Evolutionary conservation across 2,888 invertebrate genomes (phyloP).

Genomic region (Sipunculus nudus): DNA sequence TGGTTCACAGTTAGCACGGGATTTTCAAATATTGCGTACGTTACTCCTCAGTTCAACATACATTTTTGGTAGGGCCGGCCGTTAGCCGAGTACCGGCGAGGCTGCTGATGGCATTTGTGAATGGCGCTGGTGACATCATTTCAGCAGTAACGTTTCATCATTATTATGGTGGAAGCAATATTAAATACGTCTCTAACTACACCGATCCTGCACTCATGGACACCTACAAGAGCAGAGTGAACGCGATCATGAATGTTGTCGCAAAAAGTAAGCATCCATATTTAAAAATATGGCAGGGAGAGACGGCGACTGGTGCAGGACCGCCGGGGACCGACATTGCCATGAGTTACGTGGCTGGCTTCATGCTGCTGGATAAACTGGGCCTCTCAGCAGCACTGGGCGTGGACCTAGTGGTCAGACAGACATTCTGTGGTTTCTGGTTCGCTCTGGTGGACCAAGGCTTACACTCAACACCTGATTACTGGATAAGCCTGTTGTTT

Average conservation of each 20-base stretch:
- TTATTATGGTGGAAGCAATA: constrained; percentile 70
- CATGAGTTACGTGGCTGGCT: constrained; percentile 74
- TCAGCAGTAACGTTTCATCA: constrained; percentile 79
- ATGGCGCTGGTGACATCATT: too few relatives aligned
- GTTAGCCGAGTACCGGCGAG: too few relatives aligned
- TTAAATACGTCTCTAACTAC: constrained; percentile 73
- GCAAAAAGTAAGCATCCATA: constrained; percentile 45
- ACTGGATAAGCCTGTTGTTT: constrained; percentile 80
- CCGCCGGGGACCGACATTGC: constrained; percentile 78
- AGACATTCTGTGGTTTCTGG: constrained; percentile 75
- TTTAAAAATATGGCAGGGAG: constrained; percentile 71
- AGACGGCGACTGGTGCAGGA: constrained; percentile 79
- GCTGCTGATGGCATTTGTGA: constrained; percentile 1
- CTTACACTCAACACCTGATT: constrained; percentile 67
- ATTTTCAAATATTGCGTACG: too few relatives aligned
- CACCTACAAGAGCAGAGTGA: constrained; percentile 72
- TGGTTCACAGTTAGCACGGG: constrained; percentile 9
- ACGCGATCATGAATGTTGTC: constrained; percentile 3
- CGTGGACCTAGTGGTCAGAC: constrained; percentile 77
- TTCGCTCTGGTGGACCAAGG: constrained; percentile 75
- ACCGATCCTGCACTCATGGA: constrained; percentile 74
- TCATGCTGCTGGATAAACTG: constrained; percentile 80
- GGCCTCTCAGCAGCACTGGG: constrained; percentile 77
- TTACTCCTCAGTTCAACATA: too few relatives aligned
- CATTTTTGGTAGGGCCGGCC: too few relatives aligned